A percentile compares a stretch with the other conserved stretches of the same genome.
Evolutionary conservation across 2,888 invertebrate species (phyloP).

Genomic region (Diarsia brunnea): DNA sequence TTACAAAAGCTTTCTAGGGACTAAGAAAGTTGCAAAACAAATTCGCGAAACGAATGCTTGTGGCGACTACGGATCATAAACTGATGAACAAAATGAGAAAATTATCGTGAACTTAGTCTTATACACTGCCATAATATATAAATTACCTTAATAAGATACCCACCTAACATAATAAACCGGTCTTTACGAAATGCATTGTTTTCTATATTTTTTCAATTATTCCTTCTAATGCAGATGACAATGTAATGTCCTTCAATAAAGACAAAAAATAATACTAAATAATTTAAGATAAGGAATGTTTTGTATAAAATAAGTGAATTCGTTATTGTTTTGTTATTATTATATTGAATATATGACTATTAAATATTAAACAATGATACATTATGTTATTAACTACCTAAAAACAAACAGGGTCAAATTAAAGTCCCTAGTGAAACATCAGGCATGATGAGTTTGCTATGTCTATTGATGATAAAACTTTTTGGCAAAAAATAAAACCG

Average conservation of each 20-base stretch:
- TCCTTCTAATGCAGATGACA: background rate
- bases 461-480: too few relatives aligned
- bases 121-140: slow-evolving; percentile 21
- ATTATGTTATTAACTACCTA: slow-evolving; percentile 16
- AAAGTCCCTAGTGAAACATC: background rate
- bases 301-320: background rate
- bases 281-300: slow-evolving; percentile 13
- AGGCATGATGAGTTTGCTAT: background rate
- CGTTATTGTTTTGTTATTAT: slow-evolving; percentile 26
- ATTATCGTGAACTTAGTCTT: background rate
- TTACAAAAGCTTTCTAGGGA: too few relatives aligned
- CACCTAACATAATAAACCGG: background rate
- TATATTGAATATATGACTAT: slow-evolving; percentile 48
- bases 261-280: background rate
- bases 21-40: background rate
- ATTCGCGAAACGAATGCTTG: background rate
- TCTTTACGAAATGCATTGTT: background rate
- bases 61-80: background rate
- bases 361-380: background rate
- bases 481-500: too few relatives aligned
- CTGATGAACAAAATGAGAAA: background rate
- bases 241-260: background rate
- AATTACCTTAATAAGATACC: slow-evolving; percentile 14
- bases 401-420: background rate
- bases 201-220: background rate